A percentile compares a stretch with the other conserved stretches of the same genome.
Evolutionary conservation across 2,888 invertebrate species (phyloP).

Genomic region (Sisyra terminalis): DNA sequence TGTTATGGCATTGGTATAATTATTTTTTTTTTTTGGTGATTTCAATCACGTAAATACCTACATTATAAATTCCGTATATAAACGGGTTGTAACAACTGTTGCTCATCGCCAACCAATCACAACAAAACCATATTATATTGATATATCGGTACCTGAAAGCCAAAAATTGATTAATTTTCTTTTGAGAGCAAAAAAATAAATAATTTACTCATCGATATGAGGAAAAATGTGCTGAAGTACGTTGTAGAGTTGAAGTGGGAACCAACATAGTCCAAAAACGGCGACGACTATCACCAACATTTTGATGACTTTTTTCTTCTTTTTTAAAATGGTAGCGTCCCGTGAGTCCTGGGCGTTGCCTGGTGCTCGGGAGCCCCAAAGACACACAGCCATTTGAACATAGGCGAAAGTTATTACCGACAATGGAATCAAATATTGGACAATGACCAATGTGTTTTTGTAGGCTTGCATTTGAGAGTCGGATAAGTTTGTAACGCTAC

Average conservation of each 20-base stretch:
- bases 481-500: conserved; percentile 36
- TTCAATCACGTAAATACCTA: conserved; percentile 32
- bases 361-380: conserved; percentile 67
- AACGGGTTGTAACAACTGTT: conserved; percentile 84
- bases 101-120: conserved; percentile 78
- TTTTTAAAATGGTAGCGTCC: conserved; percentile 63
- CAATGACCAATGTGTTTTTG: conserved; percentile 36
- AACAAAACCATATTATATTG: conserved; percentile 73
- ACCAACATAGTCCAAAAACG: conserved; percentile 69
- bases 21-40: neutral
- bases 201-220: conserved; percentile 48
- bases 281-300: conserved; percentile 75
- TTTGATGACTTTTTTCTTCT: conserved; percentile 78
- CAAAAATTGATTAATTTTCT: conserved; percentile 3
- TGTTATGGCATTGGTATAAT: neutral
- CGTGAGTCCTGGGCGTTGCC: conserved; percentile 63
- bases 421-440: conserved; percentile 60
- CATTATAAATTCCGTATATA: conserved; percentile 79
- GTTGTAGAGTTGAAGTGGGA: conserved; percentile 62
- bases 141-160: conserved; percentile 56
- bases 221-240: conserved; percentile 53
- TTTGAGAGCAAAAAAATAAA: too few relatives aligned
- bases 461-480: conserved; percentile 37
- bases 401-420: conserved; percentile 71
- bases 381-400: conserved; percentile 56